These are phyloP conservation scores for Lates japonicus DNA, from an alignment of 2,797 vertebrate species.

Conservation along the genomic window DNA sequence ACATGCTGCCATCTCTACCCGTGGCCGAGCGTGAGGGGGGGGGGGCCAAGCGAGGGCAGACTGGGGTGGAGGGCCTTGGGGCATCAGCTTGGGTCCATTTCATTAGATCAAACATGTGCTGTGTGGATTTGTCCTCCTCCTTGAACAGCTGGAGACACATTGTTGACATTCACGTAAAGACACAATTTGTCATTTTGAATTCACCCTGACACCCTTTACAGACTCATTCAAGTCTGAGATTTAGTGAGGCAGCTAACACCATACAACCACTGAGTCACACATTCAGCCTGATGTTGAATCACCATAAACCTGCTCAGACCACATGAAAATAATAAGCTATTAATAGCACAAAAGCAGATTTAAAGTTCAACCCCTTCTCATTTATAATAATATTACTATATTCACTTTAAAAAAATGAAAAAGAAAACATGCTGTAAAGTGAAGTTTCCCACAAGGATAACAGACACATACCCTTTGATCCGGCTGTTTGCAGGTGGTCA, in stretches of 20 bases:
- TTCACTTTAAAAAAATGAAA: not conserved
- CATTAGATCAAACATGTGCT: slow-evolving; percentile 31
- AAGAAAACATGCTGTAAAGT: not conserved
- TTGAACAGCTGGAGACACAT: slow-evolving; percentile 41
- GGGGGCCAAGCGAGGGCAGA: slow-evolving; percentile 55
- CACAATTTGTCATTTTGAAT: not conserved
- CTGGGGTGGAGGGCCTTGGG: slow-evolving; percentile 23
- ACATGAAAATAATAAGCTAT: slow-evolving; percentile 43
- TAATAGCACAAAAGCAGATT: slow-evolving; percentile 15
- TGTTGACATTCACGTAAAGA: slow-evolving; percentile 6
- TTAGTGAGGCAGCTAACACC: slow-evolving; percentile 36
- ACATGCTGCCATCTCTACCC: slow-evolving; percentile 72
- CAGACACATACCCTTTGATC: slow-evolving; percentile 45
- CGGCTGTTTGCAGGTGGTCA: slow-evolving; percentile 52
- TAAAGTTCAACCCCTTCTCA: not conserved
- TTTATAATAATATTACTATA: not conserved
- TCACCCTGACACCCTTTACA: slow-evolving; percentile 11
- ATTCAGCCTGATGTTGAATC: slow-evolving; percentile 72
- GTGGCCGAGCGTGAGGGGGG: slow-evolving; percentile 40
- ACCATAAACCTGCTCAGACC: slow-evolving; percentile 55
- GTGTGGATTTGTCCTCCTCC: slow-evolving; percentile 19
- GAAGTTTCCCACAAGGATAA: not conserved
- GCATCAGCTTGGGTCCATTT: slow-evolving; percentile 79
- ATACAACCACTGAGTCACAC: slow-evolving; percentile 61
- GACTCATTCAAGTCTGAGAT: slow-evolving; percentile 27